A percentile compares a stretch with the other conserved stretches of the same genome.
Conservation (phyloP, 35 echinoderm and acorn worm species). For the Holothuria glaberrima region DNA sequence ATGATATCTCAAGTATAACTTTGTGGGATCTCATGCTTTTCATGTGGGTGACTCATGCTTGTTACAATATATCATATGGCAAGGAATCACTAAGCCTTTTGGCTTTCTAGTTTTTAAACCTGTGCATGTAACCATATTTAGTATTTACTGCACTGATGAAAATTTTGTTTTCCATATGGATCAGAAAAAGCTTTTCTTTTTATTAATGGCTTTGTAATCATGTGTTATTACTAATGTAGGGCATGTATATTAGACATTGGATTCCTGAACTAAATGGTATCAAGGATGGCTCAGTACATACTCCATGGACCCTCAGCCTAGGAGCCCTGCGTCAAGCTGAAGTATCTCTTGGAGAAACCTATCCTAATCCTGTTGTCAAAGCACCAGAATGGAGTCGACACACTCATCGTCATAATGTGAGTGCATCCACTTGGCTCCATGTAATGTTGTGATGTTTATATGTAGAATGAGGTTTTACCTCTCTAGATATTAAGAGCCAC, state of each 20-base stretch:
- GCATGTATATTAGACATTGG: slow-evolving; percentile 81
- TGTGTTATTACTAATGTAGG: slow-evolving; percentile 44
- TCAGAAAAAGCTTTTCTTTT: not conserved
- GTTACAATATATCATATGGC: no score
- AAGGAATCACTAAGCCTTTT: no score
- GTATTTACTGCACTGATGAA: no score
- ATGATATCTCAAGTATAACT: no score
- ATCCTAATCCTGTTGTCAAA: slow-evolving; percentile 75
- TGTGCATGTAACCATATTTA: no score
- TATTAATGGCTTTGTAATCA: not conserved
- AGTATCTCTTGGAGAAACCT: slow-evolving; percentile 68
- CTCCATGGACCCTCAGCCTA: slow-evolving; percentile 76
- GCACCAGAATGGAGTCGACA: slow-evolving; percentile 80
- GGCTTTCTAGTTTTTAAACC: no score
- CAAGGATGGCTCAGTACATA: slow-evolving; percentile 61
- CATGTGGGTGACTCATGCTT: no score
- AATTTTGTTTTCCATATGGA: no score
- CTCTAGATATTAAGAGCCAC: no score
- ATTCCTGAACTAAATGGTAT: slow-evolving; percentile 76
- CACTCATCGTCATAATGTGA: slow-evolving; percentile 45
- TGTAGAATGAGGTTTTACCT: no score
- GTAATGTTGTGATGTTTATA: no score
- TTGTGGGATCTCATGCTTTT: no score
- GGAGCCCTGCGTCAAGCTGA: slow-evolving; percentile 51
- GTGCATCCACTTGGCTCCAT: not conserved